These are phyloP conservation scores for Formica aserva DNA, from an alignment of 2,888 invertebrate species.

Conservation along the genomic window DNA sequence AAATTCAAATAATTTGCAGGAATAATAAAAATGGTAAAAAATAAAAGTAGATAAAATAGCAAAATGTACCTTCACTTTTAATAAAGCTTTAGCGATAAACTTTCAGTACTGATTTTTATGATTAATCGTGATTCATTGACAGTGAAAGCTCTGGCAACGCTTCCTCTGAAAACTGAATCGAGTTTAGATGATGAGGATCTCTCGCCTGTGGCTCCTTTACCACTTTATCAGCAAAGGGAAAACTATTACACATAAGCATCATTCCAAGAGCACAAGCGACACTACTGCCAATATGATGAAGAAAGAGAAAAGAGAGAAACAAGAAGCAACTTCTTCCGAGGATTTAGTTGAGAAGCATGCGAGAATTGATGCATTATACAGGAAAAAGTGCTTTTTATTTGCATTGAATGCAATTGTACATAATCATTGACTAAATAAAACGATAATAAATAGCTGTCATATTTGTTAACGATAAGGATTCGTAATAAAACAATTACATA, in stretches of 20 bases:
- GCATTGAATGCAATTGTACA: slow-evolving; percentile 62
- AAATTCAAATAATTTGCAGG: neutral
- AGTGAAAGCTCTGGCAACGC: slow-evolving; percentile 93
- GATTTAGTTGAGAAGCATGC: neutral
- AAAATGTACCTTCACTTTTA: slow-evolving; percentile 1
- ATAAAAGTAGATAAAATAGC: neutral
- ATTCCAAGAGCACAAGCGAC: slow-evolving; percentile 33
- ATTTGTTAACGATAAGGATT: slow-evolving; percentile 38
- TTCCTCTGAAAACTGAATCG: slow-evolving; percentile 88
- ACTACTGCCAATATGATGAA: slow-evolving; percentile 64
- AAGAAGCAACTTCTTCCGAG: slow-evolving; percentile 30
- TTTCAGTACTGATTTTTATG: neutral
- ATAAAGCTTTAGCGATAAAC: neutral
- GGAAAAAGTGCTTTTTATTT: slow-evolving; percentile 55
- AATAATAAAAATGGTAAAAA: slow-evolving; percentile 4
- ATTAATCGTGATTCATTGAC: slow-evolving; percentile 65
- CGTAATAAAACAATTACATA: slow-evolving; percentile 35
- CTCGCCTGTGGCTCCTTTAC: slow-evolving; percentile 92
- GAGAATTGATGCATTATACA: neutral
- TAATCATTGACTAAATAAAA: slow-evolving; percentile 65
- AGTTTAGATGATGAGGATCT: slow-evolving; percentile 90
- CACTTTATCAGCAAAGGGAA: slow-evolving; percentile 94
- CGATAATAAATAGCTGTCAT: slow-evolving; percentile 61
- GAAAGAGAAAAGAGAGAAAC: slow-evolving; percentile 52
- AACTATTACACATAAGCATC: slow-evolving; percentile 89